Evolutionary conservation across 2,797 vertebrate genomes (phyloP), one percentile per base, ranked within the genome.

Genomic region (Anolis apletophallus): DNA sequence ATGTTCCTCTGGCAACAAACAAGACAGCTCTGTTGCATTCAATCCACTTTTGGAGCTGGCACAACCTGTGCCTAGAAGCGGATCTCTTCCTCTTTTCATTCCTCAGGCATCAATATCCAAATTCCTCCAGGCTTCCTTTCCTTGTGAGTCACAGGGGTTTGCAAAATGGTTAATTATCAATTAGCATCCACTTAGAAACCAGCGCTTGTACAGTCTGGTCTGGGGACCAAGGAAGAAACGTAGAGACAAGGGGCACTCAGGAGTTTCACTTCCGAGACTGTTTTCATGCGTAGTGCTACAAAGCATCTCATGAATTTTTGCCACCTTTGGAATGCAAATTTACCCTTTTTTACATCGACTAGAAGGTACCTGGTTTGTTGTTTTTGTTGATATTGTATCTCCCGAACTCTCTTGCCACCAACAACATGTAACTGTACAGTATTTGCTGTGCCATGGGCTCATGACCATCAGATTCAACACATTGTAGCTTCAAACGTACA

Each of bases 171-270:
- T 61, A 54, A 77, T 85, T 61, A 69, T 36, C 79, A 88, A 59
- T 88, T 79, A 67, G 50, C 40, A 88, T 40, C 84, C 59, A 57
- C 74, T 85, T 26, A 46, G 74, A 73, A 85, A 82, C 64, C 74
- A 57, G 84, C 0, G 13, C 34, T 36, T 32, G 72, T 8, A 71
- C 29, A 57, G 21, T 8, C 32, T 19, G 29, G 50, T 59, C 78
- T 69, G 40, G 23, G 14, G 67, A 29, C 57, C 11, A 8, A 26
- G 7, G n/a, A 21, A 78, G 54, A 36, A 78, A 52, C 17, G 32
- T 40, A 32, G 23, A 32, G 79, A 81, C 3, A 29, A 86, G 52
- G 74, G 52, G 26, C 50, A 23, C 72, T 81, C 50, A 1, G 32
- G 57, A 10, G 29, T 3, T 36, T 52, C 3, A 19, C 29, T 36